Conservation (phyloP, 2,888 invertebrate genomes). For the Clistopyga incitator region DNA sequence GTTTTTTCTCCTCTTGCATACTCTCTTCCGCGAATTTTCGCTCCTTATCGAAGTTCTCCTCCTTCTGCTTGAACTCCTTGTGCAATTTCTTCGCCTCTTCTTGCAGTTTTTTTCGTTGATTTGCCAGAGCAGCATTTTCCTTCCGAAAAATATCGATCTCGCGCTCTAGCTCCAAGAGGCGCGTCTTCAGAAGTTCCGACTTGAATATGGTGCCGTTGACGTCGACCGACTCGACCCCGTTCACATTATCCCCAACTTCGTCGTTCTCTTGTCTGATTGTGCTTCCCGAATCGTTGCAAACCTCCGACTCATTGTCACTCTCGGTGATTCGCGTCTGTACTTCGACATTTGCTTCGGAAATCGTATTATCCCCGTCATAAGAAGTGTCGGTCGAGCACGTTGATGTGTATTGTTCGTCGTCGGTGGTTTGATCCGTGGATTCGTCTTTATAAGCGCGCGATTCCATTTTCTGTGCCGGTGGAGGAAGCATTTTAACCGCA, state of each 20-base stretch:
- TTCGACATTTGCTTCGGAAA: conserved; percentile 53
- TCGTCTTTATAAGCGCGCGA: conserved; percentile 34
- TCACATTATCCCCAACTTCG: conserved; percentile 68
- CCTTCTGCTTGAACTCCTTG: conserved; percentile 86
- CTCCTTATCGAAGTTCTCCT: conserved; percentile 87
- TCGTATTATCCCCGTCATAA: conserved; percentile 65
- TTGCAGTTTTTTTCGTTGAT: conserved; percentile 82
- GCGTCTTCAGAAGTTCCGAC: conserved; percentile 87
- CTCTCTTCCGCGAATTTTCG: conserved; percentile 88
- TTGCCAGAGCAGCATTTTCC: conserved; percentile 85
- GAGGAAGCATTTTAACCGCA: background rate
- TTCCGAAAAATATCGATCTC: conserved; percentile 87
- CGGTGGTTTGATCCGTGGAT: conserved; percentile 68
- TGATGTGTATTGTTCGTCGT: conserved; percentile 66
- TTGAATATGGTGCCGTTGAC: conserved; percentile 85
- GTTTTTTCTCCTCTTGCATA: conserved; percentile 89
- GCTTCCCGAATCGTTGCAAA: conserved; percentile 54
- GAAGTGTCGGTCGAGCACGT: conserved; percentile 65
- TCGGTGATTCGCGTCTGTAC: conserved; percentile 48
- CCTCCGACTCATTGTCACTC: conserved; percentile 53
- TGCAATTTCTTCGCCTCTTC: conserved; percentile 85
- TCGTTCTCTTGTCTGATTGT: conserved; percentile 66
- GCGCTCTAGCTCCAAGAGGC: conserved; percentile 88
- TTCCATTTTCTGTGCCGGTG: conserved; percentile 2
- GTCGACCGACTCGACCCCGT: conserved; percentile 83